Conservation (phyloP, 1,140 invertebrate species). For the Lepidurus arcticus region DNA sequence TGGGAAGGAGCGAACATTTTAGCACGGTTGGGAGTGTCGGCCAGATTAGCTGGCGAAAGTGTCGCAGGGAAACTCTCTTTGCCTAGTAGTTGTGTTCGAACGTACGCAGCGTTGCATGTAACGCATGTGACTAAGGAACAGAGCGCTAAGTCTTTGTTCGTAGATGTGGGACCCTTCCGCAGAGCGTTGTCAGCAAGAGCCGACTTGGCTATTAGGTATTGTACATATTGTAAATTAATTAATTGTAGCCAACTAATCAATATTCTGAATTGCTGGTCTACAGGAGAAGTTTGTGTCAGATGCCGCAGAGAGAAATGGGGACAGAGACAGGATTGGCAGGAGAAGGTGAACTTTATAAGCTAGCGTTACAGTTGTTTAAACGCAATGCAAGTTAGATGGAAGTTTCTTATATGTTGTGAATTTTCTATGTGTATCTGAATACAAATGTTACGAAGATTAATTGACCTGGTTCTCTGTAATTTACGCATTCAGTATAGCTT, state of each 20-base stretch:
- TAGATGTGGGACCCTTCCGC: slow-evolving; percentile 48
- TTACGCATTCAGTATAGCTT: not conserved
- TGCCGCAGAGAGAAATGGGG: slow-evolving; percentile 28
- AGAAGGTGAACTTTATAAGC: not conserved
- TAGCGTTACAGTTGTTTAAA: not conserved
- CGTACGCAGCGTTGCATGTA: slow-evolving; percentile 58
- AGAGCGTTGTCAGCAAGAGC: slow-evolving; percentile 59
- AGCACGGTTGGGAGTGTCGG: slow-evolving; percentile 62
- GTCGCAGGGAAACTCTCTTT: slow-evolving; percentile 27
- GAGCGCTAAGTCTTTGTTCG: slow-evolving; percentile 46
- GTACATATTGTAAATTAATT: not conserved
- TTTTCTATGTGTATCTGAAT: not conserved
- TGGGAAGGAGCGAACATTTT: slow-evolving; percentile 69
- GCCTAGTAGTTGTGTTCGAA: slow-evolving; percentile 43
- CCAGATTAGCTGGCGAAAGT: slow-evolving; percentile 36
- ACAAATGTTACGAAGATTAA: not conserved
- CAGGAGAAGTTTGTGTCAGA: slow-evolving; percentile 29
- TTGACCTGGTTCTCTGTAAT: not conserved
- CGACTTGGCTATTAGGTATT: slow-evolving; percentile 52
- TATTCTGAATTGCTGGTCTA: slow-evolving; percentile 18
- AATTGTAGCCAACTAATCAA: not conserved
- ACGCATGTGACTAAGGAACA: slow-evolving; percentile 44
- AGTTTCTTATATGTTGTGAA: no score
- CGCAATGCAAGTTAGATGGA: not conserved
- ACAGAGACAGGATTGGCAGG: not conserved